Conservation (phyloP, 2,113 vertebrate species). For the Puntigrus tetrazona region DNA sequence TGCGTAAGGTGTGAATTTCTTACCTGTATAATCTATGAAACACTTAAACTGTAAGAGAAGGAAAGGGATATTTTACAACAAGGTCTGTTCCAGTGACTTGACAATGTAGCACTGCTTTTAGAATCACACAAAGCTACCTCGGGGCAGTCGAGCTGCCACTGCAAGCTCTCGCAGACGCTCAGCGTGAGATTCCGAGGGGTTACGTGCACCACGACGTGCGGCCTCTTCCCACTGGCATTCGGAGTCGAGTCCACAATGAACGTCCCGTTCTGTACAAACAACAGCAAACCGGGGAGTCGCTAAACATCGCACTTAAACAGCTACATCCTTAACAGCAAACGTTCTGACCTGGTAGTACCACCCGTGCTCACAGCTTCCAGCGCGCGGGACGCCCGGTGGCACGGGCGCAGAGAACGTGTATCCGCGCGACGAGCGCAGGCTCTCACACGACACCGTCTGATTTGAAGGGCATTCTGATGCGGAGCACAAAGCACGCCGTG, state of each 20-base stretch:
- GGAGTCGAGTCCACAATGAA: slow-evolving; percentile 10
- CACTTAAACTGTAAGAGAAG: not conserved
- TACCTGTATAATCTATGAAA: not conserved
- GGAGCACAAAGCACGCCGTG: not conserved
- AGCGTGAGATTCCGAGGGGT: not conserved
- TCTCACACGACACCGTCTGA: not conserved
- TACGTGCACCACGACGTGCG: not conserved
- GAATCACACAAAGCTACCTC: not conserved
- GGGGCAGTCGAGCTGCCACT: not conserved
- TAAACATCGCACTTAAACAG: not conserved
- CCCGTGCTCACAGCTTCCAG: not conserved
- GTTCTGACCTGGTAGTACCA: not conserved
- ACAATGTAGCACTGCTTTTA: not conserved
- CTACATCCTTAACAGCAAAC: not conserved
- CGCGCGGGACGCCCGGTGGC: not conserved
- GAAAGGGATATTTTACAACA: not conserved
- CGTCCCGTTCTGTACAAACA: not conserved
- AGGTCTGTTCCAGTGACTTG: not conserved
- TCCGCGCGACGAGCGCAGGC: not conserved
- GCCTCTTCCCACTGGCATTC: not conserved
- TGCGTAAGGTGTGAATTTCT: not conserved
- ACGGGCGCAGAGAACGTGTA: not conserved
- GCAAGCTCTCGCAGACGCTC: not conserved
- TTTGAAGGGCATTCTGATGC: not conserved
- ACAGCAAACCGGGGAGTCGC: not conserved